Base-by-base conservation (phyloP, 2,888 invertebrate species). In the Drepanosiphum platanoidis region DNA sequence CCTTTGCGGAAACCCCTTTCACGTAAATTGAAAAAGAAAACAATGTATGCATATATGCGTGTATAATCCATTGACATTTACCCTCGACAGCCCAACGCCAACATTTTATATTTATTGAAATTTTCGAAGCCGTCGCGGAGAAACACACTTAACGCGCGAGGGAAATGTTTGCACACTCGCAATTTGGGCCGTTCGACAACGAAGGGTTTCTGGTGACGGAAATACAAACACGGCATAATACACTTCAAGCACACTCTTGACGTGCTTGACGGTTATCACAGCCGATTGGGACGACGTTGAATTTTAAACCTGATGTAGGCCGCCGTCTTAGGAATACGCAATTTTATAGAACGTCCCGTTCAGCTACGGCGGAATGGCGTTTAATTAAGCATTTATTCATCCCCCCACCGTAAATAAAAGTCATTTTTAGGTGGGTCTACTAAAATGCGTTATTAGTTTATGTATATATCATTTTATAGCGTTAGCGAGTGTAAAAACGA, bases 361-460 rank as follows among this genome's bases (percentile, higher is more conserved):
- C n/a, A 42, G 27, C 8, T 1, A 27, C 1, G 15, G 46, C 39
- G 42, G 42, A 36, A 18, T 9, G n/a, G n/a, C n/a, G 18, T 61
- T 83, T 75, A 46, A 75, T 83, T 2, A 75, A 36, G 66, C 83
- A 74, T 83, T 75, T 7, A 46, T 75, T 83, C 9, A 46, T 77
- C 75, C 83, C 74, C 46, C 83, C 83, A 34, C 83, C 66, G 15
- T 68, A 77, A 77, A 84, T 7, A 75, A 52, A 52, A 66, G 18
- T 4, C n/a, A 46, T 58, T 84, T 79, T 66, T 58, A 66, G 84
- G 52, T 39, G 84, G 75, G 75, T 84, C 84, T 84, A 84, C 84
- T 84, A 39, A 84, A 84, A 84, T 84, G 84, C 75, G 15, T 30
- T 13, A 52, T 3, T 36, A 58, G 52, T 34, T 46, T 39, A 64